Base-by-base conservation (phyloP, 1,140 invertebrate species). In the Pygmarrhopalites habei region DNA sequence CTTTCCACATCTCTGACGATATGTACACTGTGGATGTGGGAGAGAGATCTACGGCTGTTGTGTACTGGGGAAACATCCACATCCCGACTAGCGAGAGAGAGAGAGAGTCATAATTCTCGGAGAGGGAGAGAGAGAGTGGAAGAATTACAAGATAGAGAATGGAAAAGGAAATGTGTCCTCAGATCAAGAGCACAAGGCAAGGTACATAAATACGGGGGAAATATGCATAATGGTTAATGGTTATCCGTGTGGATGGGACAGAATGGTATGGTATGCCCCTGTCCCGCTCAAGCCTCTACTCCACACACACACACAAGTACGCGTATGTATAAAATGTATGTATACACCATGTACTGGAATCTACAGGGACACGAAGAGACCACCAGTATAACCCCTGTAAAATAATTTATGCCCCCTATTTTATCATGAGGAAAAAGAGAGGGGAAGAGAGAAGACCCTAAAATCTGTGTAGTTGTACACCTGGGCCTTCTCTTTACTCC, bases 381-480 rank as follows among this genome's bases (percentile, higher is more conserved):
- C 63, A 65, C 63, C 63, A 53, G 63, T 60, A 66, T 66, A 62
- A 66, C 64, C 64, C 67, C 64, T 65, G 67, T 62, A 65, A 69
- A 69, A 69, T 69, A 69, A 69, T 69, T 69, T 69, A 69, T 69
- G 64, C 64, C 67, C 67, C 58, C 67, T 69, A 68, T 68, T 69
- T 69, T 65, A 69, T 69, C 65, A 64, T 64, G 47, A 51, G 19
- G n/a, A 52, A 39, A 28, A 41, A 44, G 25, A 47, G 25, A 29
- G 44, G 51, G 29, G 7, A 35, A 10, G 30, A 23, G 12, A 57
- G 26, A 32, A 55, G 61, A 67, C 65, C 65, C 65, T 67, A 61
- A 62, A 67, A 67, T 66, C 60, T 60, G 43, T 60, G 60, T 60
- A 25, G 23, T 49, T 66, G 64, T 56, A 63, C 65, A 67, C 65